phyloP scores from a whole-genome alignment of 2,113 vertebrate genomes.

The Callithrix jacchus region DNA sequence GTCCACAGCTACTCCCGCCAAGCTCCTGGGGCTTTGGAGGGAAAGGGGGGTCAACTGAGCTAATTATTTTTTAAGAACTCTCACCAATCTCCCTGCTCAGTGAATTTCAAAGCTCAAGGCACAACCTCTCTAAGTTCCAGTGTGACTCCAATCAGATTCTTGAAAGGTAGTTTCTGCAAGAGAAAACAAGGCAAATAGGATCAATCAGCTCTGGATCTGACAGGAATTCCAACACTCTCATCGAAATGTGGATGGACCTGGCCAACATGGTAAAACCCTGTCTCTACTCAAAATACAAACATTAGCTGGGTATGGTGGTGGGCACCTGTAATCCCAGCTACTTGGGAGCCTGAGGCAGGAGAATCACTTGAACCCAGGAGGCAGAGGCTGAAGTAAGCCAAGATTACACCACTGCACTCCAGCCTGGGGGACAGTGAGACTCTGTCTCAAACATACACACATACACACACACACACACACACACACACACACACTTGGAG shows the following conservation, averaged over 20 bases:
- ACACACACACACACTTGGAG: no score
- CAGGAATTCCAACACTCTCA: background rate
- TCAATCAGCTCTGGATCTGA: background rate
- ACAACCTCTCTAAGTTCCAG: background rate
- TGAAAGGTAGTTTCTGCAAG: background rate
- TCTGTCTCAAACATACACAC: no score
- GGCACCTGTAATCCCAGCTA: no score
- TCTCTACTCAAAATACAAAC: no score
- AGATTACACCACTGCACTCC: no score
- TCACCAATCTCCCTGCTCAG: background rate
- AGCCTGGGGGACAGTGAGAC: no score
- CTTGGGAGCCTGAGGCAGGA: no score
- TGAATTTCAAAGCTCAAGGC: conserved; percentile 39
- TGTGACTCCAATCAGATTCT: background rate
- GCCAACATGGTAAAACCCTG: no score
- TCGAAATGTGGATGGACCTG: background rate
- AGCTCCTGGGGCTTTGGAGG: conserved; percentile 16
- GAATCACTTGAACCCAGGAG: no score
- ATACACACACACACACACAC: no score
- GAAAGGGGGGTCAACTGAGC: background rate
- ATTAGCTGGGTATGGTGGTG: no score
- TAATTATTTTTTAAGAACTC: conserved; percentile 26
- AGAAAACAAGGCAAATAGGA: background rate
- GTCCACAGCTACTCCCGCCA: conserved; percentile 17
- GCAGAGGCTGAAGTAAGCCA: no score